Percentiles rank a stretch among this genome's conserved stretches.
These are phyloP conservation scores for Vipera latastei DNA, from an alignment of 2,797 vertebrate genomes.

Conservation along the genomic window DNA sequence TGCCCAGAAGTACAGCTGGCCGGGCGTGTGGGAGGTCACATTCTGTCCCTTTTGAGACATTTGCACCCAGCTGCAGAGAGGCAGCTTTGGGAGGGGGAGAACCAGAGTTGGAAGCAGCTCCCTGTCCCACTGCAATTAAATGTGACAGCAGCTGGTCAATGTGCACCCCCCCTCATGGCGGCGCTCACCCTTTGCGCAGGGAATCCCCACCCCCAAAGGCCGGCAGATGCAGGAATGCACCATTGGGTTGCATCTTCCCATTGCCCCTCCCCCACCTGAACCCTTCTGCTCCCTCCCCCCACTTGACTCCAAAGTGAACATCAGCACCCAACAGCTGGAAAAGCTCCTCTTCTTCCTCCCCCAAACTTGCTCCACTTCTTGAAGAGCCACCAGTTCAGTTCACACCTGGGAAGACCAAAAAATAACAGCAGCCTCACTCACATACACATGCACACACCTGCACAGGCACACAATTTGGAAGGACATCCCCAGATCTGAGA, in stretches of 20 bases:
- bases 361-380: not conserved
- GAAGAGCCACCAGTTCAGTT: not conserved
- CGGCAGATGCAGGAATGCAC: not conserved
- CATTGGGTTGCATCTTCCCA: not conserved
- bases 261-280: not conserved
- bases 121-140: not conserved
- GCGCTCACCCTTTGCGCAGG: not conserved
- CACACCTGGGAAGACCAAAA: not conserved
- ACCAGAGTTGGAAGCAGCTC: not conserved
- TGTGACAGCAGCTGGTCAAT: not conserved
- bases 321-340: not conserved
- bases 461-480: not conserved
- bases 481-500: not conserved
- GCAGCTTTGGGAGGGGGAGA: not conserved
- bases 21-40: not conserved
- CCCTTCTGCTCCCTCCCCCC: not conserved
- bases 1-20: not conserved
- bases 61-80: not conserved
- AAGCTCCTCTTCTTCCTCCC: not conserved
- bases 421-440: not conserved
- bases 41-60: too few relatives aligned
- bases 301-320: not conserved
- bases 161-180: not conserved
- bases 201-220: not conserved
- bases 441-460: not conserved